Evolutionary conservation across 1,140 invertebrate genomes (phyloP), one percentile per base, ranked within the genome.

Genomic region (Bombus affinis): DNA sequence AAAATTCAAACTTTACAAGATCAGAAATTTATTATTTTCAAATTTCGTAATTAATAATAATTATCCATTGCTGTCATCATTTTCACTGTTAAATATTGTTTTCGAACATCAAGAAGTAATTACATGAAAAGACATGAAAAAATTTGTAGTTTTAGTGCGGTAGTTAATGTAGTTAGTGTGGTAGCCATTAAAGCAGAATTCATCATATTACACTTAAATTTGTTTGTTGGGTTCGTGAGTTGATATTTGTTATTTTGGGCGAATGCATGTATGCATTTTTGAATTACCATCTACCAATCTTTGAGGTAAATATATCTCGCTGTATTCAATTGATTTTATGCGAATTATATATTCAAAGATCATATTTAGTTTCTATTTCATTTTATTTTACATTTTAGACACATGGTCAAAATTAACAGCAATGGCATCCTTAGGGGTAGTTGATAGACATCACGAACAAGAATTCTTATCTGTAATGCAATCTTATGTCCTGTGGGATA

Each of bases 381-480:
- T 53, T 13, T 57, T 1, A 39, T 57, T 47, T 75, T 18, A 15
- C 42, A 66, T 88, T 89, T 68, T 90, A 98, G 99, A 90, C 99
- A 99, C 93, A 99, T 99, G 99, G 99, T 99, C 99, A 0, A 99
- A 99, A 95, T 96, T 99, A 88, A 99, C 99, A 65, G 99, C 99
- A 0, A 99, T 99, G 47, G 99, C 99, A 2, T 99, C 98, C 85
- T 95, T 99, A 42, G 99, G 99, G 42, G 98, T 99, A 0, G 99
- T 99, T 92, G 99, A 99, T 93, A 97, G 98, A 73, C 98, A 98
- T 65, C 98, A 98, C 89, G 98, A 99, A 92, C 97, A 97, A 93
- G 98, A 98, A 95, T 98, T 98, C 32, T 95, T 99, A 66, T 98
- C 98, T 87, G 95, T 99, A 5, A 99, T 99, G 98, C 98, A 99